Percentiles rank a stretch among this genome's conserved stretches.
These are phyloP conservation scores for Drosophila borborema DNA, from an alignment of 2,888 invertebrate species.

Conservation along the genomic window DNA sequence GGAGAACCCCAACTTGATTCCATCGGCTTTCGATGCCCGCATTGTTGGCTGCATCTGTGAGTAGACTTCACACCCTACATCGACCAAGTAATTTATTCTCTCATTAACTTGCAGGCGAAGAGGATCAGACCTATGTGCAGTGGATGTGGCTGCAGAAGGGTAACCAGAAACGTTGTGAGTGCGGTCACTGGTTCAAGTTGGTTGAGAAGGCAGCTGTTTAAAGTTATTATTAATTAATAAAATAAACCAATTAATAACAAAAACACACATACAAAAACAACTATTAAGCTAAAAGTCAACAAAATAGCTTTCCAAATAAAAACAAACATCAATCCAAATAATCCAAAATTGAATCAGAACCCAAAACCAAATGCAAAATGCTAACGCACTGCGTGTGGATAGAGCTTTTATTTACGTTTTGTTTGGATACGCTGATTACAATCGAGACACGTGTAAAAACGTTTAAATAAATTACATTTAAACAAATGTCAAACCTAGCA, in stretches of 20 bases:
- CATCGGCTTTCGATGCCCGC: slow-evolving; percentile 95
- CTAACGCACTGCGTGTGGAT: slow-evolving; percentile 5
- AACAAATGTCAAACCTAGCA: slow-evolving; percentile 2
- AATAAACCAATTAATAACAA: slow-evolving; percentile 76
- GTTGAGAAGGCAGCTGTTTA: slow-evolving; percentile 91
- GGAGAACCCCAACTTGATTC: slow-evolving; percentile 94
- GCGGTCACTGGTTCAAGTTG: slow-evolving; percentile 98
- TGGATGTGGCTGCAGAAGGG: slow-evolving; percentile 98
- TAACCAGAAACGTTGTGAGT: slow-evolving; percentile 95
- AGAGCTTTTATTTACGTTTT: slow-evolving; percentile 20
- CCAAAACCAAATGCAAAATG: slow-evolving; percentile 22
- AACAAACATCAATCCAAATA: slow-evolving; percentile 64
- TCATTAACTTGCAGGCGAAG: slow-evolving; percentile 88
- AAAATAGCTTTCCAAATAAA: slow-evolving; percentile 76
- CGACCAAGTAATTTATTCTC: neutral
- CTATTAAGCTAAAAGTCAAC: slow-evolving; percentile 82
- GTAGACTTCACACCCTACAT: slow-evolving; percentile 67
- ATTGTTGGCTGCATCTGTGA: slow-evolving; percentile 97
- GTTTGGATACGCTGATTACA: slow-evolving; percentile 17
- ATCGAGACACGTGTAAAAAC: slow-evolving; percentile 18
- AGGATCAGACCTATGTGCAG: slow-evolving; percentile 94
- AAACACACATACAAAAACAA: slow-evolving; percentile 53
- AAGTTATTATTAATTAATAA: slow-evolving; percentile 83
- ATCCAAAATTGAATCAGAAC: slow-evolving; percentile 4
- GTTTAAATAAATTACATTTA: slow-evolving; percentile 39